Percentiles rank a stretch among this genome's conserved stretches.
Conservation (phyloP, 64 coral and sea anemone genomes). For the Montipora foliosa region DNA sequence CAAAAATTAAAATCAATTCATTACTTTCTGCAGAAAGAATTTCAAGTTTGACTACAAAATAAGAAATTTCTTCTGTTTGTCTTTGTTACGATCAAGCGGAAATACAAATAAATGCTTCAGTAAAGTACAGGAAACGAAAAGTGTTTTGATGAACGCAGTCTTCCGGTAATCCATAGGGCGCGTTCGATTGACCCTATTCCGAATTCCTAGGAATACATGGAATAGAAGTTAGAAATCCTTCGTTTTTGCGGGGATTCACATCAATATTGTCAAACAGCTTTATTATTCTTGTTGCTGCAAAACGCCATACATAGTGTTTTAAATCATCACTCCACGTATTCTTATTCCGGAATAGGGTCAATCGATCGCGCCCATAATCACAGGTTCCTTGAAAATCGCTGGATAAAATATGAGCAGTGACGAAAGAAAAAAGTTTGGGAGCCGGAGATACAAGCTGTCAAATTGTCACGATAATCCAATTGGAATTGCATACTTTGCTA, state of each 20-base stretch:
- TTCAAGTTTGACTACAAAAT: background rate
- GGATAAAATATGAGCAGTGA: background rate
- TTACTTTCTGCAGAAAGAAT: background rate
- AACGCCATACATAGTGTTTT: too few species aligned
- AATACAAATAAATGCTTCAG: background rate
- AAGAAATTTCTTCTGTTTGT: background rate
- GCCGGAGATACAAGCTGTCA: background rate
- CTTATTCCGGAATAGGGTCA: too few species aligned
- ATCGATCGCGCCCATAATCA: too few species aligned
- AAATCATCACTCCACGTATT: too few species aligned
- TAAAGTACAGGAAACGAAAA: constrained; percentile 10
- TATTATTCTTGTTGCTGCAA: too few species aligned
- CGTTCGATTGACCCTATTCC: too few species aligned
- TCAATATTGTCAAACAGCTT: too few species aligned
- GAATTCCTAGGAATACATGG: too few species aligned
- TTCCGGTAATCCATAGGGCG: too few species aligned
- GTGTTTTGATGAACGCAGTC: background rate
- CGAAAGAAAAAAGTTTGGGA: too few species aligned
- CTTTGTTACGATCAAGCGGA: background rate
- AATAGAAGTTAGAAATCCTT: too few species aligned
- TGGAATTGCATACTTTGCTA: background rate
- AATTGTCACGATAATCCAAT: background rate
- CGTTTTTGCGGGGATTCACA: too few species aligned
- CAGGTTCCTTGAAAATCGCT: background rate
- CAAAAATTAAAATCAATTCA: background rate